Evolutionary conservation across 2,113 vertebrate species (phyloP), one percentile per base, ranked within the genome.

Genomic region (Calyptomena viridis): DNA sequence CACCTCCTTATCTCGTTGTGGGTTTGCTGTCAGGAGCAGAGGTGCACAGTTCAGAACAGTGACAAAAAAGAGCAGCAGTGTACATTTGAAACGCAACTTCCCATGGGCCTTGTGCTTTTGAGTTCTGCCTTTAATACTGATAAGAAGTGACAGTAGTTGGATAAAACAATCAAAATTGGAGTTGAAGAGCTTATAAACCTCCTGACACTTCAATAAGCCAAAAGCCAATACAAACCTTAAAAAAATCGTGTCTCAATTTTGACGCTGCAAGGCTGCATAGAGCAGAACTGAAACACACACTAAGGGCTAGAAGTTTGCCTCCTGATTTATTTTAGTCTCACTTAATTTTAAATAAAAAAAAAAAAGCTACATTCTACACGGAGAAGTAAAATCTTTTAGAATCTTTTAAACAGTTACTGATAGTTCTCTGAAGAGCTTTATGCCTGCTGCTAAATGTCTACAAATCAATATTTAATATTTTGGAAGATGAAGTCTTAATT

Each of bases 401-500:
- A 97, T 98, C 95, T 98, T 96, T 95, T 95, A 96, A 90, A 95
- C 87, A 97, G 96, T 97, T 95, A 96, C 94, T 97, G 86, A 69
- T 84, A 94, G 97, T 88, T 94, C 97, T 97, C 97, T 96, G 93
- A 97, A 98, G 97, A 96, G 96, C 95, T 95, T 97, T 97, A 90
- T 74, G 93, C 93, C 86, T 96, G 93, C 95, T 98, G 93, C 96
- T 98, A 97, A 97, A 98, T 92, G 92, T 92, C 97, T 97, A 96
- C 95, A 97, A 97, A 98, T 98, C 97, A 97, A 97, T 98, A 97
- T 98, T 97, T 97, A 98, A 98, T 97, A 98, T 97, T 98, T 98
- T 95, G 85, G 94, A 98, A 97, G 91, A 97, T 94, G 90, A 98
- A 97, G 96, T 97, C 96, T 98, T 98, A 98, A 98, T 98, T 97